Conservation (phyloP, 2,797 vertebrate genomes). For the Pangasius macronema region DNA sequence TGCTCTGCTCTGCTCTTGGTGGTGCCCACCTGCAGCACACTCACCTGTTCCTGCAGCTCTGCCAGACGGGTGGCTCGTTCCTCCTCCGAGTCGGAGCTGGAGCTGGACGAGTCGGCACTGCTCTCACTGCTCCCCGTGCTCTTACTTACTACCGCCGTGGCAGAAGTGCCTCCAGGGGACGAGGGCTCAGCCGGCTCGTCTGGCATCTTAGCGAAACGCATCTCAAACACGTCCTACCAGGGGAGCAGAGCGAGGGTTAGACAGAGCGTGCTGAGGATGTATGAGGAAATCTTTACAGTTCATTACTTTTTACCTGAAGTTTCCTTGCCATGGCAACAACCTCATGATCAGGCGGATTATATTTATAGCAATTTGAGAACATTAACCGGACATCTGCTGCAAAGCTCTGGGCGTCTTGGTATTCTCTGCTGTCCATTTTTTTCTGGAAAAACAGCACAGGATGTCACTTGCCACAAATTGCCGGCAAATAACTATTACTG, state of each 20-base stretch:
- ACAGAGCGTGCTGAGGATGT: neutral
- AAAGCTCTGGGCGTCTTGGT: constrained; percentile 91
- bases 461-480: neutral
- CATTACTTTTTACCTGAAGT: constrained; percentile 67
- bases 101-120: constrained; percentile 92
- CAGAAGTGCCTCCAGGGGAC: constrained; percentile 67
- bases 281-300: neutral
- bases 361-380: constrained; percentile 99
- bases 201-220: constrained; percentile 97
- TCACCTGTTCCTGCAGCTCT: constrained; percentile 96
- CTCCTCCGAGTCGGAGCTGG: constrained; percentile 94
- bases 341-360: constrained; percentile 96
- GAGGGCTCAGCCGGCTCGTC: constrained; percentile 88
- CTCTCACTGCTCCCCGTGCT: constrained; percentile 93
- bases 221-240: constrained; percentile 92
- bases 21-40: constrained; percentile 78
- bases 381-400: constrained; percentile 96
- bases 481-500: neutral
- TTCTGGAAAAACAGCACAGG: constrained; percentile 74
- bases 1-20: constrained; percentile 43
- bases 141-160: constrained; percentile 86
- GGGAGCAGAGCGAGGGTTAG: neutral
- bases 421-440: constrained; percentile 95
- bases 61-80: constrained; percentile 92
- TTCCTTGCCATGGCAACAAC: constrained; percentile 89